Base-by-base conservation (phyloP, 2,888 invertebrate species). In the Adelognathus sp. region DNA sequence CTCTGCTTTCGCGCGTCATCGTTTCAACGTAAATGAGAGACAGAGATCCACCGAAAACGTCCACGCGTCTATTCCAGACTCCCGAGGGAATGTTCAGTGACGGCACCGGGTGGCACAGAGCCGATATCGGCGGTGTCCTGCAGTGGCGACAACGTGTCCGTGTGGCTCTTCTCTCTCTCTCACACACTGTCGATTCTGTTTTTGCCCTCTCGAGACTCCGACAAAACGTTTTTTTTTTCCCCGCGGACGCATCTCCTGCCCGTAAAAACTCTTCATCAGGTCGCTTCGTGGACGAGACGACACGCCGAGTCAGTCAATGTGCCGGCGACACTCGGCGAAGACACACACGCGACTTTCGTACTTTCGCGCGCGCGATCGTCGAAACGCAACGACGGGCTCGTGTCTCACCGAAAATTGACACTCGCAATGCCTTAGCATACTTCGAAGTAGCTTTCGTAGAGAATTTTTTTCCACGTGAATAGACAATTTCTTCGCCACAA, bases 81-180 rank as follows among this genome's bases (percentile, higher is more conserved):
- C 88, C 88, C 88, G 81, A 78, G 86, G 86, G 88, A 86, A 84
- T 61, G 69, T 33, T 79, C 83, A 85, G 90, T 84, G 90, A 90
- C 89, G 86, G 90, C 83, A 88, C 91, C 88, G 90, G 86, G 86
- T 91, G 91, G 90, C 86, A 90, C 91, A 88, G 86, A 82, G 83
- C 83, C 85, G 87, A 87, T 83, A 83, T 83, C 80, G 74, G 81
- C 70, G 75, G 76, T 77, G n/a, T n/a, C n/a, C n/a, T n/a, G 74
- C 71, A 73, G 78, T 76, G 80, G 75, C 78, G 72, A 80, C 77
- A 69, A 56, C 76, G 80, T 75, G 52, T 69, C 73, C 58, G n/a
- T n/a, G n/a, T n/a, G n/a, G n/a, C n/a, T n/a, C n/a, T n/a, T n/a
- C n/a, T n/a, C n/a, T n/a, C n/a, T n/a, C n/a, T n/a, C n/a, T n/a